Evolutionary conservation across 1,140 invertebrate genomes (phyloP), one percentile per base, ranked within the genome.

Genomic region (Platorchestia sp.): DNA sequence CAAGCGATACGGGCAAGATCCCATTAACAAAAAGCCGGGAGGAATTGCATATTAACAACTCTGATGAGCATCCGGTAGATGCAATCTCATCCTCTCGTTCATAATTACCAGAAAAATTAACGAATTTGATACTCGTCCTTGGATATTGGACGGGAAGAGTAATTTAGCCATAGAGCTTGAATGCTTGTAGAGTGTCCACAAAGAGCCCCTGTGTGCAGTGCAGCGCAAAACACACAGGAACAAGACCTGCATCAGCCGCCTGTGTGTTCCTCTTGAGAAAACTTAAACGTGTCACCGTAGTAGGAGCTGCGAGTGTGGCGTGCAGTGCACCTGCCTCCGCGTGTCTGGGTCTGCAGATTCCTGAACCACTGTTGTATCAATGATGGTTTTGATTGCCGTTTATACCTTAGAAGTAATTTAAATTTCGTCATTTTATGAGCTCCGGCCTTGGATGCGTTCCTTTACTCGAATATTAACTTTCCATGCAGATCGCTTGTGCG

Each of bases 111-210:
- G 27, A 51, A 75, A 75, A 75, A 75, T 75, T 75, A 75, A 75
- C 14, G 59, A 75, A 75, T 27, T 75, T 36, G 14, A 36, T 36
- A 36, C 36, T 75, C 59, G 59, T 75, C 59, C 59, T 75, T 75
- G 59, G 27, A 75, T 75, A 75, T 14, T 10, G 59, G 10, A 36
- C 59, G 36, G 59, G 59, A 75, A 36, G 14, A 22, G 59, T 36
- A 75, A 75, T 75, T 75, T 75, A 75, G 59, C 36, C 59, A 75
- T 75, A 75, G 59, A 75, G 59, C 59, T 75, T 75, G 59, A 75
- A 75, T 75, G 59, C 59, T 75, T 75, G 59, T 27, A 22, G 59
- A 75, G 59, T 75, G 59, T 75, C 59, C 14, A 75, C 59, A 75
- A 75, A 75, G 59, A 36, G 59, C 1, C 59, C 59, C 59, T 75